Evolutionary conservation across 2,113 vertebrate genomes (phyloP).

Genomic region (Tyto alba): DNA sequence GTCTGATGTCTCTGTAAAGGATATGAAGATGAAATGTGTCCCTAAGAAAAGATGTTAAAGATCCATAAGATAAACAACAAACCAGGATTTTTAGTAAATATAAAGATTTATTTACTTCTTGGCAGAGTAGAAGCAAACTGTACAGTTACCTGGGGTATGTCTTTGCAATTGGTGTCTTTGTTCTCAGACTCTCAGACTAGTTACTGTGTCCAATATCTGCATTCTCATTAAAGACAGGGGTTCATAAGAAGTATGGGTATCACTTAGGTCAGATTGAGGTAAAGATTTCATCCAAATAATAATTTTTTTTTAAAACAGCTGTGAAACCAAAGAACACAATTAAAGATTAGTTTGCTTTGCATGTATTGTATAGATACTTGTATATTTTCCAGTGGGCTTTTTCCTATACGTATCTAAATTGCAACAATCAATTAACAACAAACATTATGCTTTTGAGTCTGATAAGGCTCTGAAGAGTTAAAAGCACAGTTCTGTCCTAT

Average conservation of each 20-base stretch:
- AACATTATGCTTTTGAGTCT: background rate
- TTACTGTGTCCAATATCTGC: background rate
- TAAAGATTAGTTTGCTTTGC: background rate
- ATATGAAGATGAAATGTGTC: background rate
- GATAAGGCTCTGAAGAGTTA: background rate
- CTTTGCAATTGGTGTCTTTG: background rate
- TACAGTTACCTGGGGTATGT: background rate
- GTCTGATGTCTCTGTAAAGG: background rate
- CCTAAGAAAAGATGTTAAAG: background rate
- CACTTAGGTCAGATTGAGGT: background rate
- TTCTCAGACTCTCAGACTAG: background rate
- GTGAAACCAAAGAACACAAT: background rate
- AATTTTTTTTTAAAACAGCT: background rate
- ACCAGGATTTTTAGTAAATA: background rate
- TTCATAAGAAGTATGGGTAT: background rate
- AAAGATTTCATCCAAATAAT: background rate
- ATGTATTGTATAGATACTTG: too few species aligned
- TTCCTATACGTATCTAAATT: background rate
- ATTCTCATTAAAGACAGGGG: background rate
- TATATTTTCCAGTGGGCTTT: background rate
- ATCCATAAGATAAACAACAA: background rate
- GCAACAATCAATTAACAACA: background rate
- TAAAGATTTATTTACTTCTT: background rate
- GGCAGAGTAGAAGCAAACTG: background rate
- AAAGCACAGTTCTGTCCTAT: background rate